Percentiles rank a stretch among this genome's conserved stretches.
Conservation (phyloP, 2,113 vertebrate genomes). For the Thamnaconus septentrionalis region DNA sequence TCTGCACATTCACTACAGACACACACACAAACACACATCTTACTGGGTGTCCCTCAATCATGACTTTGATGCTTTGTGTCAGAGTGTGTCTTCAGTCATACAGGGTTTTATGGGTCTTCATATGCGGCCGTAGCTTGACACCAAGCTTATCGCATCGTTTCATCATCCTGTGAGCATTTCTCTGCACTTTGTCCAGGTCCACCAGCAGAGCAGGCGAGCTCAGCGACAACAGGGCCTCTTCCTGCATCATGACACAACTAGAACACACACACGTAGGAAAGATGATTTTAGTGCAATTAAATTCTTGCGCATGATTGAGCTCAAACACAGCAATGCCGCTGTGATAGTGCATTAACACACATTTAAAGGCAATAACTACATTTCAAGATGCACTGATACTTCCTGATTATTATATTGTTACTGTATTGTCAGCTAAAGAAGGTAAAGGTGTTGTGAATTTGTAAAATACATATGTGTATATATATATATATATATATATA, state of each 20-base stretch:
- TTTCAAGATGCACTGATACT: not conserved
- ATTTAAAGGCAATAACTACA: not conserved
- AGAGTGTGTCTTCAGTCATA: constrained; percentile 47
- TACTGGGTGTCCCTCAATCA: not conserved
- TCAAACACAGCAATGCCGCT: not conserved
- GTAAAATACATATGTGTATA: too few relatives aligned
- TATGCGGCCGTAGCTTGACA: constrained; percentile 81
- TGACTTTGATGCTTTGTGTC: not conserved
- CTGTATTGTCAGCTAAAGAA: too few relatives aligned
- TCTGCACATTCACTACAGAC: constrained; percentile 76
- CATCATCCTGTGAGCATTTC: constrained; percentile 75
- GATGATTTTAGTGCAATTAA: constrained; percentile 30
- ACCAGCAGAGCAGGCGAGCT: constrained; percentile 77
- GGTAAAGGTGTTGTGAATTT: too few relatives aligned
- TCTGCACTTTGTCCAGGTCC: constrained; percentile 70
- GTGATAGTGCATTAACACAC: too few relatives aligned
- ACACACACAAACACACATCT: constrained; percentile 13
- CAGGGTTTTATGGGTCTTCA: constrained; percentile 88
- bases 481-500: too few relatives aligned
- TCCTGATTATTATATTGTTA: too few relatives aligned
- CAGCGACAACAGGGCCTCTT: constrained; percentile 58
- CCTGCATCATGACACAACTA: constrained; percentile 51
- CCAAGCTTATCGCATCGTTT: constrained; percentile 72
- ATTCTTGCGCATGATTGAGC: constrained; percentile 30
- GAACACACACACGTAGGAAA: constrained; percentile 1